Evolutionary conservation across 2,113 vertebrate species (phyloP).

Genomic region (Neotoma lepida): DNA sequence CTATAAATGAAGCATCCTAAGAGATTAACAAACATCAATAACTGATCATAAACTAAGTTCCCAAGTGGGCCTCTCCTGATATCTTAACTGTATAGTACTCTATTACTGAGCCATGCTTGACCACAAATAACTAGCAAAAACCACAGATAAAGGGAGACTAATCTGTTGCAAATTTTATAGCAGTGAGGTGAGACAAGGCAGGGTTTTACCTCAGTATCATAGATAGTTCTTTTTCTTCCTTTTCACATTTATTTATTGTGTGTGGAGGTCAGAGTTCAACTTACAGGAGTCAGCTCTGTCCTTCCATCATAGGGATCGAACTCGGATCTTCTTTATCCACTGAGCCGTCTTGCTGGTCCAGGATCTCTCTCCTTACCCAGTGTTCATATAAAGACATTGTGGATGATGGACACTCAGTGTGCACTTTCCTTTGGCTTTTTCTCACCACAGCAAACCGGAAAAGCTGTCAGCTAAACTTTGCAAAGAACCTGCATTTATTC

Average conservation of each 20-base stretch:
- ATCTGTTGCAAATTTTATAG: background rate
- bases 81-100: background rate
- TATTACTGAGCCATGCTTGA: background rate
- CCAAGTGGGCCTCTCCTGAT: background rate
- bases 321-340: background rate
- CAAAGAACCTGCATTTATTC: background rate
- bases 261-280: background rate
- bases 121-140: background rate
- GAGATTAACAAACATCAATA: background rate
- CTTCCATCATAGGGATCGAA: background rate
- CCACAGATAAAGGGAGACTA: background rate
- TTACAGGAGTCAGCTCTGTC: background rate
- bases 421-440: background rate
- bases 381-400: background rate
- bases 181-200: background rate
- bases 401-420: background rate
- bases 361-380: too few relatives aligned
- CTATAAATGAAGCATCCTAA: background rate
- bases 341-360: background rate
- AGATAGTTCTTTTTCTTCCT: background rate
- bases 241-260: background rate
- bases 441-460: background rate
- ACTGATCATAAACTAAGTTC: background rate
- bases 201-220: background rate
- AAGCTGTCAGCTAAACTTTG: background rate